Percentiles rank a stretch among this genome's conserved stretches.
phyloP scores from a whole-genome alignment of 1,140 invertebrate genomes.

The Muscidifurax raptorellus region DNA sequence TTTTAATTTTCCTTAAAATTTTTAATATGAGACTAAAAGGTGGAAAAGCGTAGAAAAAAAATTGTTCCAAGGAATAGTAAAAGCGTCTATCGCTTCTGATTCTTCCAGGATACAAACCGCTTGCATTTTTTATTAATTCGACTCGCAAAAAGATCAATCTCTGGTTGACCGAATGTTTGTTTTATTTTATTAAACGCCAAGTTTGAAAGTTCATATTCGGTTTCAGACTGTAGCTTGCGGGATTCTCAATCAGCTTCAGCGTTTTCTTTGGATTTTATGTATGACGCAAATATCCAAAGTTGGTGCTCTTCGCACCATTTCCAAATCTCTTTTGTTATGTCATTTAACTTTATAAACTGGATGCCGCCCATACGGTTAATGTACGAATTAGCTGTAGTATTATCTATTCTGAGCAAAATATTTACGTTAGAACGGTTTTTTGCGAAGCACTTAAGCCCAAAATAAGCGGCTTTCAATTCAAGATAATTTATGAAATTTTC shows the following conservation, averaged over 20 bases:
- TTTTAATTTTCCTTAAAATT: constrained; percentile 8
- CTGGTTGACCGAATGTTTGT: background rate
- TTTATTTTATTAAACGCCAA: constrained; percentile 5
- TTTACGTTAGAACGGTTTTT: constrained; percentile 3
- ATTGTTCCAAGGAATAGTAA: constrained; percentile 25
- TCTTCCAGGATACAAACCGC: constrained; percentile 18
- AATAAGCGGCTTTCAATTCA: constrained; percentile 43
- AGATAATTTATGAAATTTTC: background rate
- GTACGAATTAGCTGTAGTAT: constrained; percentile 46
- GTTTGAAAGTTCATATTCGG: constrained; percentile 47
- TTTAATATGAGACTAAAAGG: background rate
- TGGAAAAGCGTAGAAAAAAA: constrained; percentile 34
- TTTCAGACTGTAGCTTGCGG: constrained; percentile 52
- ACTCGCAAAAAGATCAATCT: constrained; percentile 24
- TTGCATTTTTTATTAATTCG: constrained; percentile 10
- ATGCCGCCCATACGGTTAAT: constrained; percentile 54
- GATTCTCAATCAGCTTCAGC: constrained; percentile 55
- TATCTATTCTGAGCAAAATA: constrained; percentile 42
- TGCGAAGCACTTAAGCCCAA: constrained; percentile 49
- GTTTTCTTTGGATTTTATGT: constrained; percentile 56
- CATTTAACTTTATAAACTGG: constrained; percentile 18
- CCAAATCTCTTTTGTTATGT: constrained; percentile 41
- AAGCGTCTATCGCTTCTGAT: background rate
- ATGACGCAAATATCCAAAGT: no score
- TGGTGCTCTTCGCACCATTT: constrained; percentile 53